Conservation (phyloP, 2,888 invertebrate genomes). For the Mystacides longicornis region DNA sequence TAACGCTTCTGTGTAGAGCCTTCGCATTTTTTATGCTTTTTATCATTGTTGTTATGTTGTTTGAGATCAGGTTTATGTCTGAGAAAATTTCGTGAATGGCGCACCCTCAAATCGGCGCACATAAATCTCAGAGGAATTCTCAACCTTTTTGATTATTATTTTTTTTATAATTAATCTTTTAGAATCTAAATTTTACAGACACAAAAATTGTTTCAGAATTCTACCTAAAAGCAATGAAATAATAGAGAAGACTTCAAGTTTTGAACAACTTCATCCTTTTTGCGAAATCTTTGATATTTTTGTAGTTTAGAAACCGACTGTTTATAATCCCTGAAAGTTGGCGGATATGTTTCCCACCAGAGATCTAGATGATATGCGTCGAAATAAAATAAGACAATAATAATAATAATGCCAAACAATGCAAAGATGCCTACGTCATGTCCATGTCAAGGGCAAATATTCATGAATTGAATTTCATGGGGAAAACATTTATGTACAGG, state of each 20-base stretch:
- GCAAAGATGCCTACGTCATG: not conserved
- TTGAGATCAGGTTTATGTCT: conserved; percentile 6
- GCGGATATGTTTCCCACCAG: conserved; percentile 15
- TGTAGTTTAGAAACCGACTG: too few relatives aligned
- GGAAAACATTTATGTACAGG: not conserved
- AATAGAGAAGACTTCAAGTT: too few relatives aligned
- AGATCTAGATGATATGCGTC: conserved; percentile 14
- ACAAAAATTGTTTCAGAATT: too few relatives aligned
- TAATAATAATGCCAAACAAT: conserved; percentile 5
- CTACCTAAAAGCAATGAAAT: too few relatives aligned
- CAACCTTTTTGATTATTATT: not conserved
- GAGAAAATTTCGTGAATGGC: conserved; percentile 17
- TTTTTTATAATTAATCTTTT: too few relatives aligned
- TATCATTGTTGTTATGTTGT: not conserved
- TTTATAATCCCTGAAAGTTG: not conserved
- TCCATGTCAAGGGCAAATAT: conserved; percentile 5
- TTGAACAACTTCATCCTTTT: too few relatives aligned
- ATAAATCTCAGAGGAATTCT: conserved; percentile 10
- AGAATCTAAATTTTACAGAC: too few relatives aligned
- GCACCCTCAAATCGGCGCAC: conserved; percentile 13
- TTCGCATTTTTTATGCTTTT: not conserved
- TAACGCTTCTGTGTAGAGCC: not conserved
- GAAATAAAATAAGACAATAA: not conserved
- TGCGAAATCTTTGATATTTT: too few relatives aligned
- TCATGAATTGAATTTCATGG: not conserved